Evolutionary conservation across 2,797 vertebrate genomes (phyloP).

Genomic region (Sardinella longiceps): DNA sequence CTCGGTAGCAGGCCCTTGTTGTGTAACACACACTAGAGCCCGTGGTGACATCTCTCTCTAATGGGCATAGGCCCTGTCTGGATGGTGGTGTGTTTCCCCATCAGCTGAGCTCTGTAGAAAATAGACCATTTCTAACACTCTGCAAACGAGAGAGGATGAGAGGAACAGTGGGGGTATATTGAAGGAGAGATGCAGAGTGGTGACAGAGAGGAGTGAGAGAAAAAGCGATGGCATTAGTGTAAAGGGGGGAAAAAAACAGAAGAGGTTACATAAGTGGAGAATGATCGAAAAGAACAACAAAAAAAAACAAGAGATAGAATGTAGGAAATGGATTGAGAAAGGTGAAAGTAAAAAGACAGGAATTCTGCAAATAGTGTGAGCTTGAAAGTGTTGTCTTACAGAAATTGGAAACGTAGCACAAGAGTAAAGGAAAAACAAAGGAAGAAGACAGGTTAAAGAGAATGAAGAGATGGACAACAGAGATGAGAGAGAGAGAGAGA

Average conservation of each 20-base stretch:
- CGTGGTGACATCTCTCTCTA: neutral
- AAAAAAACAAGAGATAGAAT: neutral
- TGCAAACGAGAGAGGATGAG: neutral
- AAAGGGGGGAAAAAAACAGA: neutral
- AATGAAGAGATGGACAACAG: neutral
- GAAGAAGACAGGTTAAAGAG: neutral
- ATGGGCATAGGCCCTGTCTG: neutral
- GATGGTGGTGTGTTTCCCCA: neutral
- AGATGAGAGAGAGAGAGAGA: neutral
- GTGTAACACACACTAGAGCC: neutral
- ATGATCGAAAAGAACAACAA: neutral
- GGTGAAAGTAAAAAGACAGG: neutral
- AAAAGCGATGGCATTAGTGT: neutral
- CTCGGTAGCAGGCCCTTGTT: neutral
- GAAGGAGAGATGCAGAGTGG: neutral
- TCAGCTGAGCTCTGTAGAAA: neutral
- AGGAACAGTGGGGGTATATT: neutral
- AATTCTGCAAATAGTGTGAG: neutral
- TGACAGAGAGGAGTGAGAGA: neutral
- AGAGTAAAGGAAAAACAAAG: neutral
- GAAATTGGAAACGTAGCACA: neutral
- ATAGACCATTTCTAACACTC: neutral
- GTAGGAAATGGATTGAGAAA: neutral
- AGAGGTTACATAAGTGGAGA: neutral
- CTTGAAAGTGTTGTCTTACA: neutral